Evolutionary conservation across 2,113 vertebrate genomes (phyloP), one percentile per base, ranked within the genome.

Genomic region (Echinops telfairi): DNA sequence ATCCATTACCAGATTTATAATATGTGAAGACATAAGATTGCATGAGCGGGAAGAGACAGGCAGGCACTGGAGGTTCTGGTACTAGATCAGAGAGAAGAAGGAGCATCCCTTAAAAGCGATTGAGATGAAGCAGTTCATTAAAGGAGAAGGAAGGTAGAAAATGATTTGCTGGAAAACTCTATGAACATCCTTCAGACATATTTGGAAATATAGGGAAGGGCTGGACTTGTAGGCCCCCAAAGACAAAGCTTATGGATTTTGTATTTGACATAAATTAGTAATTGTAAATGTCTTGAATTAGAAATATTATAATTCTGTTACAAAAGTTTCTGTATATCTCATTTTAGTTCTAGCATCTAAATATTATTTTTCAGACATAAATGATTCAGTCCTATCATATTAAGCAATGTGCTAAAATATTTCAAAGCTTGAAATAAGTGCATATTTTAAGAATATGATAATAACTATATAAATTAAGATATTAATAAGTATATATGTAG

Each of bases 331-430:
- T 15, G 0, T 53, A 43, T 80, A 40, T 22, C 31, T 86, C 70
- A 57, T 15, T 90, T 81, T 90, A 62, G 20, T 86, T 82, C n/a
- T 79, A 33, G 15, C 31, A 86, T 79, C 12, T 88, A 82, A 92
- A 85, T 93, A 0, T 81, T 96, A 93, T 68, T 75, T 70, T 88
- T 84, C 33, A 81, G 77, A 95, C 60, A 25, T 81, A 77, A 23
- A 84, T n/a, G 40, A 81, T 95, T 96, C 83, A 60, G n/a, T 71
- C 4, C 9, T 66, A 64, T 82, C 16, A 20, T 83, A 3, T 31
- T 83, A 78, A 86, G 71, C 71, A 0, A 60, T 83, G 85, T 97
- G 9, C 22, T 31, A 96, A 95, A 89, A 17, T 3, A 64, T 90
- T 89, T 73, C 73, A 27, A 89, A 19, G 4, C 64, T 66, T 62